These are phyloP conservation scores for Myiotriccus ornatus DNA, from an alignment of 2,797 vertebrate species.

Conservation along the genomic window DNA sequence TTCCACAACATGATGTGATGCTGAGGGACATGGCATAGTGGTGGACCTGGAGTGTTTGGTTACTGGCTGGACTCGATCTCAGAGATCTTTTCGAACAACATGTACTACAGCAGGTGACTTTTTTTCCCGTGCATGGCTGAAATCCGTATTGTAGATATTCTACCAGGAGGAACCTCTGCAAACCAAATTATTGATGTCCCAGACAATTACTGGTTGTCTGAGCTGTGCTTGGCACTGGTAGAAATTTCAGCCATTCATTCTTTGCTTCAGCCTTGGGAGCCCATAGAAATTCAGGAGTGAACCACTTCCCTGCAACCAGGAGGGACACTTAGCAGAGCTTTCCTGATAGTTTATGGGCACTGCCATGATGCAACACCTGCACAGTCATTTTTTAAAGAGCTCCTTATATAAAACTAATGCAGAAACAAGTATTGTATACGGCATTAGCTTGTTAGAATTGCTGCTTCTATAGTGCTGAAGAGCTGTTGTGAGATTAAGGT, in stretches of 20 bases:
- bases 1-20: neutral
- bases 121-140: neutral
- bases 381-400: neutral
- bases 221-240: neutral
- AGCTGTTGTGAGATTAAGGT: neutral
- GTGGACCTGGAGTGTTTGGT: too few species aligned
- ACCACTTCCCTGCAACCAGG: neutral
- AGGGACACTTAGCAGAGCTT: neutral
- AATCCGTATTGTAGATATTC: neutral
- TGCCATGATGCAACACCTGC: neutral
- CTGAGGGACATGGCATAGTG: neutral
- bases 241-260: neutral
- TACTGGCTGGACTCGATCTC: neutral
- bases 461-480: neutral
- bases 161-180: neutral
- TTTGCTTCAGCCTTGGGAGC: neutral
- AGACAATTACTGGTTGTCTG: neutral
- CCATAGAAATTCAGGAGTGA: neutral
- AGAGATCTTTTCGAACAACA: neutral
- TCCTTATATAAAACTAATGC: neutral
- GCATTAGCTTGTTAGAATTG: neutral
- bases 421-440: neutral
- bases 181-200: neutral
- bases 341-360: neutral
- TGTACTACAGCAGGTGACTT: neutral